These are phyloP conservation scores for Clostera curtula DNA, from an alignment of 2,888 invertebrate genomes.

Conservation along the genomic window DNA sequence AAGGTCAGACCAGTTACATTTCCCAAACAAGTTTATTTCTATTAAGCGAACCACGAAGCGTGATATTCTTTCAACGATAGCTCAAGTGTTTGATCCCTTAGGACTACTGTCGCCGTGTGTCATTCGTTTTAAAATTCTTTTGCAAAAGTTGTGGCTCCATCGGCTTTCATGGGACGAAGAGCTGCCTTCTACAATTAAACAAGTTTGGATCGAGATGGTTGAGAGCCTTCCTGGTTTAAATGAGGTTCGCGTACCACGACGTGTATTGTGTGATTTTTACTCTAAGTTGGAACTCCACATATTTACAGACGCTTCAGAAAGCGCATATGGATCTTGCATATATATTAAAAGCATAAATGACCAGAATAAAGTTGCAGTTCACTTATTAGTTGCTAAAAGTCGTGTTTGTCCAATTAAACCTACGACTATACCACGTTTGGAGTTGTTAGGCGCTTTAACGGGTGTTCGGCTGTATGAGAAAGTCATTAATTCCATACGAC, in stretches of 20 bases:
- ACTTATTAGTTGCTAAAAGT: conserved; percentile 14
- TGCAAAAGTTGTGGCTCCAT: conserved; percentile 1
- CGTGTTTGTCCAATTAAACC: conserved; percentile 15
- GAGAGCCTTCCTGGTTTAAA: not conserved
- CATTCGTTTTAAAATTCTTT: not conserved
- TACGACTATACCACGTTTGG: conserved; percentile 19
- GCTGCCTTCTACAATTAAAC: not conserved
- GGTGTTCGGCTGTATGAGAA: conserved; percentile 14
- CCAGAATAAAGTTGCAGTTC: conserved; percentile 6
- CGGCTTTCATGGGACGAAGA: conserved; percentile 1
- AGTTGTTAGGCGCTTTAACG: conserved; percentile 20
- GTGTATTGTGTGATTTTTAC: not conserved
- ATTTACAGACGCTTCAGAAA: conserved; percentile 1
- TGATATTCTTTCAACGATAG: conserved; percentile 2
- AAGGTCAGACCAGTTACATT: conserved; percentile 1
- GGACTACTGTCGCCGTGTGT: conserved; percentile 1
- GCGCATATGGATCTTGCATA: conserved; percentile 1
- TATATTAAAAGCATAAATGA: not conserved
- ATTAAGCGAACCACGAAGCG: too few relatives aligned
- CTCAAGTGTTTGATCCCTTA: conserved; percentile 5
- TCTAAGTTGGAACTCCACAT: not conserved
- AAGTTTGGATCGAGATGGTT: not conserved
- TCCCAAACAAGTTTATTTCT: conserved; percentile 1
- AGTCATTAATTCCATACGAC: conserved; percentile 3
- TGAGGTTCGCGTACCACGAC: not conserved